Percentiles rank a stretch among this genome's conserved stretches.
Conservation (phyloP, 2,113 vertebrate species). For the Todiramphus chloris region DNA sequence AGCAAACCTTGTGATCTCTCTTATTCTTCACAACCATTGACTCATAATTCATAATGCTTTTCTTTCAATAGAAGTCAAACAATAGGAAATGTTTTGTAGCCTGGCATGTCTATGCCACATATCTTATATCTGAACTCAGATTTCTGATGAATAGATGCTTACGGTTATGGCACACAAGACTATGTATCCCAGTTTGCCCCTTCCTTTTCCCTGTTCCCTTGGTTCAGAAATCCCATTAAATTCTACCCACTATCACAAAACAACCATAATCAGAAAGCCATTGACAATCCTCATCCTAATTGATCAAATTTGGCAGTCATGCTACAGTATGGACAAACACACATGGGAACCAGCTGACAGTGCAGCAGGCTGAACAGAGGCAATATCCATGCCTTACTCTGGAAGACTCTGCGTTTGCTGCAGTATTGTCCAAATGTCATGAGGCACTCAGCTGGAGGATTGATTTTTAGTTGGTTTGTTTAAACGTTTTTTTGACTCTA, state of each 20-base stretch:
- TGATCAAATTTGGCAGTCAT: not conserved
- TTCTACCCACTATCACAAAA: not conserved
- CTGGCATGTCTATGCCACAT: not conserved
- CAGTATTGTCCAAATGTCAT: not conserved
- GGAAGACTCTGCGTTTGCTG: not conserved
- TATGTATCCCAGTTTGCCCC: not conserved
- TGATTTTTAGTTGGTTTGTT: not conserved
- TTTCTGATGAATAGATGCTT: not conserved
- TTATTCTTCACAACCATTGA: not conserved
- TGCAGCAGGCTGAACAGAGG: not conserved
- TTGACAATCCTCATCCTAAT: not conserved
- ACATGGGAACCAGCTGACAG: not conserved
- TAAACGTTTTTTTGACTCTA: not conserved
- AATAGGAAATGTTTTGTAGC: not conserved
- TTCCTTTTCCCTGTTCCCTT: not conserved
- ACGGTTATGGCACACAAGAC: not conserved
- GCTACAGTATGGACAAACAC: too few species aligned
- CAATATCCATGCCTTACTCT: not conserved
- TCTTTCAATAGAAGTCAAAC: not conserved
- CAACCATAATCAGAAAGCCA: rapidly evolving
- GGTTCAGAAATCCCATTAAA: not conserved
- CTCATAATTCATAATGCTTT: not conserved
- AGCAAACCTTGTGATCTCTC: not conserved
- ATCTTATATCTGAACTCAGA: not conserved
- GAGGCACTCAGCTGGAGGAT: not conserved